phyloP scores from a whole-genome alignment of 2,888 invertebrate genomes.

The Tuta absoluta region DNA sequence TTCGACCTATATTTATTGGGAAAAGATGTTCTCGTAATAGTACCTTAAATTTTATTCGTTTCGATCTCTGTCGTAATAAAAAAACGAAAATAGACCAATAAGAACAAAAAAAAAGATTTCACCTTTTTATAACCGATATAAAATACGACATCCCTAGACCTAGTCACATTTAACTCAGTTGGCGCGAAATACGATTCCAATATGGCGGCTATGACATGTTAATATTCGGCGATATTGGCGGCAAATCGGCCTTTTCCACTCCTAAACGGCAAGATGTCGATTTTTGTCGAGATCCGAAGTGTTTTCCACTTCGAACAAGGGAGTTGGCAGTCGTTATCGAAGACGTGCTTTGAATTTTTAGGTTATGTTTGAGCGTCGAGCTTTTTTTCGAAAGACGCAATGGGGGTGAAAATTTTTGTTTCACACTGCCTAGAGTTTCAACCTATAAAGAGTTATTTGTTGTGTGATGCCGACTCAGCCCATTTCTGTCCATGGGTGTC shows the following conservation, averaged over 20 bases:
- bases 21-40: too few species aligned
- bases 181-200: constrained; percentile 63
- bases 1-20: too few species aligned
- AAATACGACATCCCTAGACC: background rate
- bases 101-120: too few species aligned
- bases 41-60: too few species aligned
- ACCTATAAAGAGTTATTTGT: too few species aligned
- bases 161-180: constrained; percentile 19
- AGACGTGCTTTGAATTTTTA: constrained; percentile 18
- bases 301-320: constrained; percentile 23
- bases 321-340: background rate
- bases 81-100: background rate
- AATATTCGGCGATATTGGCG: constrained; percentile 43
- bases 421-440: background rate
- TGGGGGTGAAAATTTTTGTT: background rate
- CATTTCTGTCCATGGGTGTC: too few species aligned
- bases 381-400: background rate
- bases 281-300: constrained; percentile 44
- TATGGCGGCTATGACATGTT: constrained; percentile 78
- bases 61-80: too few species aligned
- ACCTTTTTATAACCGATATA: constrained; percentile 1
- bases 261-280: constrained; percentile 56
- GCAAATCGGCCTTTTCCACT: constrained; percentile 56
- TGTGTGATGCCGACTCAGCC: too few species aligned
- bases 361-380: constrained; percentile 1